Evolutionary conservation across 2,797 vertebrate species (phyloP), one percentile per base, ranked within the genome.

Genomic region (Myotis planiceps): DNA sequence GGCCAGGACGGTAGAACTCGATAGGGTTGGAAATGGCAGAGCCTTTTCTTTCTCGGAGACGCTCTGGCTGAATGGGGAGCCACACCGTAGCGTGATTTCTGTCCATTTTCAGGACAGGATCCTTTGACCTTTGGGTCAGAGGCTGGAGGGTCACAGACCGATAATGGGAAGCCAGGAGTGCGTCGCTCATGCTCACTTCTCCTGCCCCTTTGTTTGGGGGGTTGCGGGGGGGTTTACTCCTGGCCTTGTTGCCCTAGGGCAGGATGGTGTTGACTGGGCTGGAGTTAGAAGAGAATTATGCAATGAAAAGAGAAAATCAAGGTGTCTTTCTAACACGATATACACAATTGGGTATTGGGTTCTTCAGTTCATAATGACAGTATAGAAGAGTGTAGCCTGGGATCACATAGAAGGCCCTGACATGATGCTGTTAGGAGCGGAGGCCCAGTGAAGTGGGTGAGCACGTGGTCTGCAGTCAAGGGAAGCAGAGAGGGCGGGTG

Each of bases 71-170:
- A 47, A 66, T 2, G 4, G 45, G 34, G 9, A 69, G 45, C 51
- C 53, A 42, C 47, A 76, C 45, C 6, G 37, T 63, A 25, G 15
- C 21, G 1, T 18, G 55, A 51, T 88, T 87, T 69, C 47, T 66
- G 39, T 79, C 23, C 37, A 16, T 69, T 96, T 90, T 53, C 66
- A 78, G 82, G 88, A 65, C 25, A 92, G 19, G 9, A 29, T 63
- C 78, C 60, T 94, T 92, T 72, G 55, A 78, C 69, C 34, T 92
- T 78, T 69, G 55, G 29, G 55, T 65, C 55, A 90, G 55, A 90
- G 51, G 25, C 27, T 93, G 55, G 63, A 49, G 51, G 69, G 32
- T 82, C 55, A 53, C 16, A 58, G 39, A 27, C 6, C 9, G 49
- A 23, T 18, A 60, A 47, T 51, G 60, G 45, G 19, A 88, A 90